Evolutionary conservation across 2,888 invertebrate genomes (phyloP).

Genomic region (Trypoxylon attenuatum): DNA sequence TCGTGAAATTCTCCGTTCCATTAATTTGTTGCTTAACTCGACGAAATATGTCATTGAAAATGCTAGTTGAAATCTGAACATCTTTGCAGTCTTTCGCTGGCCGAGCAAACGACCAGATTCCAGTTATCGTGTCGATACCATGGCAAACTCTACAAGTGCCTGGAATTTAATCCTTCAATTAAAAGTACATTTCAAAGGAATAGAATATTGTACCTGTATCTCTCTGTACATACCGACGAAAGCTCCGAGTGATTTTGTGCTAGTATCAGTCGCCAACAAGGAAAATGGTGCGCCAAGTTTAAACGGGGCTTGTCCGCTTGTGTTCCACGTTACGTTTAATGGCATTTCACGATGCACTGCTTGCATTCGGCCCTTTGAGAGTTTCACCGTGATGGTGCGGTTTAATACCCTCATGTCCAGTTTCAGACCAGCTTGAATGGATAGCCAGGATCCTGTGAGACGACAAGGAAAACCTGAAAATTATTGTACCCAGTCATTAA

Average conservation of each 20-base stretch:
- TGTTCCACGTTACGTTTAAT: constrained; percentile 60
- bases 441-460: constrained; percentile 62
- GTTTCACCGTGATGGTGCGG: constrained; percentile 50
- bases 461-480: constrained; percentile 49
- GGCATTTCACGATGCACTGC: constrained; percentile 41
- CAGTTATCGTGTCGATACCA: constrained; percentile 63
- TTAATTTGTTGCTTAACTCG: constrained; percentile 44
- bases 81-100: constrained; percentile 59
- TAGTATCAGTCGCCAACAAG: constrained; percentile 55
- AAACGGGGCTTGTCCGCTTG: constrained; percentile 60
- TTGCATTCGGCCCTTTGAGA: constrained; percentile 33
- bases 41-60: constrained; percentile 62
- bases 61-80: constrained; percentile 57
- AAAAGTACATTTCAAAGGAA: not conserved
- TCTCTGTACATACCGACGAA: constrained; percentile 59
- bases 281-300: constrained; percentile 60
- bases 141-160: constrained; percentile 64
- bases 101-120: constrained; percentile 60
- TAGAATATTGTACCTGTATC: not conserved
- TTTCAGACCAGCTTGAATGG: constrained; percentile 58
- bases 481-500: too few relatives aligned
- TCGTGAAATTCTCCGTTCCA: constrained; percentile 30
- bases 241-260: constrained; percentile 57
- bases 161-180: constrained; percentile 19
- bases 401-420: constrained; percentile 60